phyloP scores from a whole-genome alignment of 2,113 vertebrate genomes.

The Thomomys bottae region DNA sequence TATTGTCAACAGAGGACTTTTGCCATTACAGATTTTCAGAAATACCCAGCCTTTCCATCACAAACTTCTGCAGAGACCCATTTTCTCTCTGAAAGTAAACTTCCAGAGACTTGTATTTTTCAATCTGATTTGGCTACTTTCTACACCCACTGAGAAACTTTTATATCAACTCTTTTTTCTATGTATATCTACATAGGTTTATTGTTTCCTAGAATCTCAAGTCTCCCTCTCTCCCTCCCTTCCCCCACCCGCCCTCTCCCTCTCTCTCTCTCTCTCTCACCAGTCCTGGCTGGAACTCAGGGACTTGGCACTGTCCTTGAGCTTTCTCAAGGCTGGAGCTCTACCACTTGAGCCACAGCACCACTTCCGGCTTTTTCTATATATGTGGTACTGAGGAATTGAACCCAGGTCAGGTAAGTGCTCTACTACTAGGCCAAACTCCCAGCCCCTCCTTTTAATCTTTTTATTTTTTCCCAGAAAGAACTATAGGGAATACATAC shows the following conservation, averaged over 20 bases:
- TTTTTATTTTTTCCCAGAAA: background rate
- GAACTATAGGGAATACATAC: background rate
- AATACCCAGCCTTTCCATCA: background rate
- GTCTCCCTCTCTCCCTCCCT: background rate
- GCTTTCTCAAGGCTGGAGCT: too few species aligned
- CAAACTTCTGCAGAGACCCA: background rate
- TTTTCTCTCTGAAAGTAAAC: background rate
- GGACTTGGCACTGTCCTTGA: too few species aligned
- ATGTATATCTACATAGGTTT: background rate
- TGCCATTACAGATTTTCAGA: constrained; percentile 2
- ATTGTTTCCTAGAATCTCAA: background rate
- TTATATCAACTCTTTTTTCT: background rate
- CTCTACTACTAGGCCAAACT: too few species aligned
- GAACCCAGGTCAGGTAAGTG: too few species aligned
- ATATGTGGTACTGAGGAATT: too few species aligned
- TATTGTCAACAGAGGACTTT: background rate
- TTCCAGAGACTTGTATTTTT: background rate
- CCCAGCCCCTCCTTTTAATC: too few species aligned
- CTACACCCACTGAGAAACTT: background rate
- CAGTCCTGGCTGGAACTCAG: too few species aligned
- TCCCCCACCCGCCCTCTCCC: too few species aligned
- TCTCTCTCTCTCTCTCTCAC: too few species aligned
- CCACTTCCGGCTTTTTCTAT: too few species aligned
- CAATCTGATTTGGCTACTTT: background rate
- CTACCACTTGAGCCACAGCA: too few species aligned